phyloP scores from a whole-genome alignment of 2,888 invertebrate species.

The Zygogramma bicolorata region DNA sequence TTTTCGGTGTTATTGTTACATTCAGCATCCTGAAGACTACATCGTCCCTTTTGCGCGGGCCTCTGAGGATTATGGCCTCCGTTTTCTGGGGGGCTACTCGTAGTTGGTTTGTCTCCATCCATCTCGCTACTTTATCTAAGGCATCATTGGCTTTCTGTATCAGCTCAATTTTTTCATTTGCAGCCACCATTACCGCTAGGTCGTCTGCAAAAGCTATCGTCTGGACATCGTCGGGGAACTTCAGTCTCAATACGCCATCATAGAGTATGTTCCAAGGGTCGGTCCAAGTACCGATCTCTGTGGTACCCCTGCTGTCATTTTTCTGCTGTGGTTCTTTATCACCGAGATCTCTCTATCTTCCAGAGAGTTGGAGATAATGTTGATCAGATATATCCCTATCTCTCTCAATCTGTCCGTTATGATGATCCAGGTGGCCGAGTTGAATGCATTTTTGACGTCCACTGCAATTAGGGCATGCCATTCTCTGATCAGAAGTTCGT shows the following conservation, averaged over 20 bases:
- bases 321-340: not conserved
- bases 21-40: not conserved
- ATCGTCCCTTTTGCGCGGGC: not conserved
- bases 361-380: not conserved
- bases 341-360: not conserved
- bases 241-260: slow-evolving; percentile 11
- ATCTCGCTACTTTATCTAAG: not conserved
- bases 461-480: not conserved
- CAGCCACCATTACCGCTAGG: not conserved
- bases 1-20: not conserved
- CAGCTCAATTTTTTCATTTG: not conserved
- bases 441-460: slow-evolving; percentile 23
- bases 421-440: slow-evolving; percentile 16
- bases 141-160: not conserved
- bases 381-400: not conserved
- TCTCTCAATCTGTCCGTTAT: not conserved
- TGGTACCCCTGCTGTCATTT: slow-evolving; percentile 25
- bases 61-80: not conserved
- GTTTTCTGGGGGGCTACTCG: not conserved
- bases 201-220: slow-evolving; percentile 5
- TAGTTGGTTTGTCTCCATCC: not conserved
- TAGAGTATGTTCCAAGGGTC: slow-evolving; percentile 35
- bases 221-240: not conserved
- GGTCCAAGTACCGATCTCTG: slow-evolving; percentile 38
- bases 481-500: not conserved